phyloP scores from a whole-genome alignment of 2,888 invertebrate genomes.

The Lasioglossum malachurum region DNA sequence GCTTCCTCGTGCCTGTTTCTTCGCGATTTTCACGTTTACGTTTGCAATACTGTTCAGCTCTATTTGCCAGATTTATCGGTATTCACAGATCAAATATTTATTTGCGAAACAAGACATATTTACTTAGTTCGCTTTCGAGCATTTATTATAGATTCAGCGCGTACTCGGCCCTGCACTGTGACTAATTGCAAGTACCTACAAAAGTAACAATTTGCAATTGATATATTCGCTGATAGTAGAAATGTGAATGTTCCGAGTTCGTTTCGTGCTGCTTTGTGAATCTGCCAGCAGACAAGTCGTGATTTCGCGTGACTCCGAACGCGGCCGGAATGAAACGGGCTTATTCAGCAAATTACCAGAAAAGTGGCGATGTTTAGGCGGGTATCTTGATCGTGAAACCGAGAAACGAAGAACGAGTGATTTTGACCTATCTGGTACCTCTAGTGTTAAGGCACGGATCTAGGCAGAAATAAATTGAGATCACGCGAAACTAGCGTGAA shows the following conservation, averaged over 20 bases:
- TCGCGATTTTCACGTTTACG: neutral
- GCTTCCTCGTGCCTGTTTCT: neutral
- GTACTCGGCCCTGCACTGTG: neutral
- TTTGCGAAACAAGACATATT: neutral
- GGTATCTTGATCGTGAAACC: neutral
- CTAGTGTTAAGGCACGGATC: conserved; percentile 1
- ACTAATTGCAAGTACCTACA: neutral
- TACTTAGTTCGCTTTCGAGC: neutral
- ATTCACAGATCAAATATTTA: neutral
- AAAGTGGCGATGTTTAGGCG: neutral
- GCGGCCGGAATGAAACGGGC: neutral
- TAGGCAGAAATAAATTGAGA: conserved; percentile 20
- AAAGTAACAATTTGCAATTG: neutral
- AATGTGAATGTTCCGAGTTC: neutral
- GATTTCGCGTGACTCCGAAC: neutral
- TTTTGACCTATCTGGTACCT: conserved; percentile 8
- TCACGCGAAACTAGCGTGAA: conserved; percentile 30
- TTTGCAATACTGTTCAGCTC: neutral
- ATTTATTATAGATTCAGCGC: no score
- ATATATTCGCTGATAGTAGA: neutral
- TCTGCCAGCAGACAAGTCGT: neutral
- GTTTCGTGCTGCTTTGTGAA: neutral
- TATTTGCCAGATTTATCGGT: neutral
- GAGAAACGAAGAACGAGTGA: neutral
- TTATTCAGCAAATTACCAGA: neutral